Conservation (phyloP, 2,888 invertebrate species). For the Odiellus spinosus region DNA sequence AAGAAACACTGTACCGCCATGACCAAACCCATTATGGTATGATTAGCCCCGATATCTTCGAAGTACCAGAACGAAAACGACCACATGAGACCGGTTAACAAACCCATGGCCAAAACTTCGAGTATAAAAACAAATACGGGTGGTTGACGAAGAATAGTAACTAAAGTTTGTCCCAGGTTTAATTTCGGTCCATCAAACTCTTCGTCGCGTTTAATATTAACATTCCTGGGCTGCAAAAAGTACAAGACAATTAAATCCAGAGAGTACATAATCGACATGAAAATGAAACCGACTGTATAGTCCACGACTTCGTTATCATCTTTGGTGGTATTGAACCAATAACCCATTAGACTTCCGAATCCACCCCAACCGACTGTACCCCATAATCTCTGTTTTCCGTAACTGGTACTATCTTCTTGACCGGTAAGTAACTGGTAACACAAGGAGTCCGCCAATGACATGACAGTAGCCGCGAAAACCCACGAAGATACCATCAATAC, state of each 20-base stretch:
- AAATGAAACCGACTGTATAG: conserved; percentile 2
- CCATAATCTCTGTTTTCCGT: conserved; percentile 15
- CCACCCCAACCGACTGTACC: conserved; percentile 18
- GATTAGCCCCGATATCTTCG: conserved; percentile 6
- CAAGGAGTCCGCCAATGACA: conserved; percentile 17
- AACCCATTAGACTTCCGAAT: conserved; percentile 6
- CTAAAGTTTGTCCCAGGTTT: conserved; percentile 4
- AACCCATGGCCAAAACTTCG: conserved; percentile 8
- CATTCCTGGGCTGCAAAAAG: too few species aligned
- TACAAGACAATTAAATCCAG: not conserved
- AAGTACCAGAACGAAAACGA: conserved; percentile 10
- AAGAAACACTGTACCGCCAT: conserved; percentile 52
- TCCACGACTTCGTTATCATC: not conserved
- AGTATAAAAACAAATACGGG: conserved; percentile 5
- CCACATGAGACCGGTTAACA: conserved; percentile 8
- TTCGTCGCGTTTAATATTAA: too few species aligned
- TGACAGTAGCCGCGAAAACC: conserved; percentile 6
- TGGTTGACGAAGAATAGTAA: not conserved
- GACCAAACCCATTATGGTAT: conserved; percentile 8
- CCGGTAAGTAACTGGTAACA: conserved; percentile 11
- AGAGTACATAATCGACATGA: not conserved
- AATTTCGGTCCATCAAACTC: conserved; percentile 2
- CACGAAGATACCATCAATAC: conserved; percentile 8
- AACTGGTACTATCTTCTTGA: conserved; percentile 6
- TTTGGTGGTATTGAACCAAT: conserved; percentile 3